phyloP scores from a whole-genome alignment of 2,797 vertebrate species.

The Tapera naevia region DNA sequence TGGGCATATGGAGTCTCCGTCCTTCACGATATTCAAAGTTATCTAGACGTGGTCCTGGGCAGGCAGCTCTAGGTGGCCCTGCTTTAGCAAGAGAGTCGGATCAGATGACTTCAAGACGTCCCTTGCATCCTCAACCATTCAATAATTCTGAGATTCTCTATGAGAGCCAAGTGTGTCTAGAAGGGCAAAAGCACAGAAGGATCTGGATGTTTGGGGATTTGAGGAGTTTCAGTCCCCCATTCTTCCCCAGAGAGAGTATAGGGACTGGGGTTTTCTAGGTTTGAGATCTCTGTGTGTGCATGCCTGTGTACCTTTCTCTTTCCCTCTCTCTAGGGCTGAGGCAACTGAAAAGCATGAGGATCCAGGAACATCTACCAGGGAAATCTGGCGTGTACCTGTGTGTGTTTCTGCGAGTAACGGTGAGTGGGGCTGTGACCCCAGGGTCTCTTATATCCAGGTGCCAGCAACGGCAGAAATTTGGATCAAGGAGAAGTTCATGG shows the following conservation, averaged over 20 bases:
- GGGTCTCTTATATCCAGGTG: not conserved
- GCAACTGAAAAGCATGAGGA: not conserved
- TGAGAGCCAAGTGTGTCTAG: not conserved
- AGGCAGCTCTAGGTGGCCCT: not conserved
- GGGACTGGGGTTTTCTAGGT: not conserved
- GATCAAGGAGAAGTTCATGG: not conserved
- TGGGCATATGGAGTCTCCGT: not conserved
- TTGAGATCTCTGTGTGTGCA: too few relatives aligned
- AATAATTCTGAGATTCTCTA: not conserved
- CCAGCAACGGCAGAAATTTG: not conserved
- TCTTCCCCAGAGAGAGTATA: not conserved
- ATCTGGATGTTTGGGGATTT: not conserved
- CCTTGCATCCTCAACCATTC: not conserved
- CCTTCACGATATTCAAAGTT: not conserved
- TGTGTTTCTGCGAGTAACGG: not conserved
- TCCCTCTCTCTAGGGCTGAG: not conserved
- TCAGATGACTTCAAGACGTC: not conserved
- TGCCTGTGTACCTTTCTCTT: not conserved
- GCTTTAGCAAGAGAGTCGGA: not conserved
- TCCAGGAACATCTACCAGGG: not conserved
- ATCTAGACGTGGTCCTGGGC: not conserved
- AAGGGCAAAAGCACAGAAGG: not conserved
- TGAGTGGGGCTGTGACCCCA: not conserved
- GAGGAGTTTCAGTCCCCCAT: not conserved
- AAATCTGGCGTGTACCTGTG: not conserved